Evolutionary conservation across 1,140 invertebrate genomes (phyloP).

Genomic region (Drosophila chauvacae): DNA sequence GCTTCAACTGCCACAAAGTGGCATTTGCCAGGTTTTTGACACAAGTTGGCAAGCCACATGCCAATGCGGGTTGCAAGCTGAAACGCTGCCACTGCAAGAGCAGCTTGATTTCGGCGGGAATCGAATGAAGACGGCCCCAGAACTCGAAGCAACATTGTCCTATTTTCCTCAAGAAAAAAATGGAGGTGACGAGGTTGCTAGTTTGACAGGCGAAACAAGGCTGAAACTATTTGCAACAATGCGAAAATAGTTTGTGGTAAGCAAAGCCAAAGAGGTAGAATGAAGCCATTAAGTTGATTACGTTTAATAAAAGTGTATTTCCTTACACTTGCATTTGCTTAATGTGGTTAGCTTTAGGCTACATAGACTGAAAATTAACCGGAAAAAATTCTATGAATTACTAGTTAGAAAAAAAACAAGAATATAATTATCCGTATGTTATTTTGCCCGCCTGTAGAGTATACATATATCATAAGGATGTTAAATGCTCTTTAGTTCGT

Average conservation of each 20-base stretch:
- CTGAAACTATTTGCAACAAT: conserved; percentile 13
- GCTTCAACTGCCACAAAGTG: conserved; percentile 72
- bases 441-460: too few relatives aligned
- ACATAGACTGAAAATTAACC: too few relatives aligned
- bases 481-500: background rate
- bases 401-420: too few relatives aligned
- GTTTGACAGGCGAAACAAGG: conserved; percentile 30
- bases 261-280: too few relatives aligned
- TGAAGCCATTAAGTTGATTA: too few relatives aligned
- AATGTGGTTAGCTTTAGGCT: too few relatives aligned
- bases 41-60: conserved; percentile 55
- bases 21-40: conserved; percentile 76
- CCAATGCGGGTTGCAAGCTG: conserved; percentile 29
- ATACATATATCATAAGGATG: too few relatives aligned
- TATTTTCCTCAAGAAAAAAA: background rate
- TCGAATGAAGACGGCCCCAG: conserved; percentile 61
- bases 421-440: too few relatives aligned
- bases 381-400: too few relatives aligned
- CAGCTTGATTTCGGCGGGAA: conserved; percentile 58
- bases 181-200: background rate
- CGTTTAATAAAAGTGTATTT: too few relatives aligned
- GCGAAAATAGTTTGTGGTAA: too few relatives aligned
- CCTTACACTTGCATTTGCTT: too few relatives aligned
- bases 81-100: conserved; percentile 19
- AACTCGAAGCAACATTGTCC: conserved; percentile 48